Evolutionary conservation across 2,888 invertebrate genomes (phyloP).

Genomic region (Zelleria hepariella): DNA sequence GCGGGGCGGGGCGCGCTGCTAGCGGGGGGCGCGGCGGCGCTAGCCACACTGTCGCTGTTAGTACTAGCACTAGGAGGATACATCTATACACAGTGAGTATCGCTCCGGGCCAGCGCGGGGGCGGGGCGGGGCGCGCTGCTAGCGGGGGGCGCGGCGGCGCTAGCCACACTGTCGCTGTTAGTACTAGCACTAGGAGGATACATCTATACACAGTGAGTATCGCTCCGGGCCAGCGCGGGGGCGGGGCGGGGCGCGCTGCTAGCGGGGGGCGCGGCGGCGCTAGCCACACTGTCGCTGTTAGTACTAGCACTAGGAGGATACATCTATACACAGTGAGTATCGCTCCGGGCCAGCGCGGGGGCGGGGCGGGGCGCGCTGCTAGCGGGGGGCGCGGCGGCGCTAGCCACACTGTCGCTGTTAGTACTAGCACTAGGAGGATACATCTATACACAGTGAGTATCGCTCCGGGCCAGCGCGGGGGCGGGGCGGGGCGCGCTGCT

Average conservation of each 20-base stretch:
- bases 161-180: constrained; percentile 79
- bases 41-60: constrained; percentile 79
- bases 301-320: constrained; percentile 58
- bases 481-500: constrained; percentile 60
- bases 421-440: constrained; percentile 83
- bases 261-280: constrained; percentile 79
- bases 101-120: constrained; percentile 45
- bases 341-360: constrained; percentile 46
- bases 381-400: constrained; percentile 78
- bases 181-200: constrained; percentile 58
- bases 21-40: constrained; percentile 79
- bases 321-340: background rate
- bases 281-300: constrained; percentile 79
- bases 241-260: constrained; percentile 67
- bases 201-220: background rate
- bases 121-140: constrained; percentile 67
- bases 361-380: constrained; percentile 60
- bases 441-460: constrained; percentile 80
- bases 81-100: background rate
- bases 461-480: constrained; percentile 56
- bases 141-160: constrained; percentile 79
- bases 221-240: constrained; percentile 45
- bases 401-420: constrained; percentile 81
- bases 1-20: constrained; percentile 67
- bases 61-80: constrained; percentile 58